A percentile compares a stretch with the other conserved stretches of the same genome.
Evolutionary conservation across 2,797 vertebrate species (phyloP).

Genomic region (Sternarchorhynchus goeldii): DNA sequence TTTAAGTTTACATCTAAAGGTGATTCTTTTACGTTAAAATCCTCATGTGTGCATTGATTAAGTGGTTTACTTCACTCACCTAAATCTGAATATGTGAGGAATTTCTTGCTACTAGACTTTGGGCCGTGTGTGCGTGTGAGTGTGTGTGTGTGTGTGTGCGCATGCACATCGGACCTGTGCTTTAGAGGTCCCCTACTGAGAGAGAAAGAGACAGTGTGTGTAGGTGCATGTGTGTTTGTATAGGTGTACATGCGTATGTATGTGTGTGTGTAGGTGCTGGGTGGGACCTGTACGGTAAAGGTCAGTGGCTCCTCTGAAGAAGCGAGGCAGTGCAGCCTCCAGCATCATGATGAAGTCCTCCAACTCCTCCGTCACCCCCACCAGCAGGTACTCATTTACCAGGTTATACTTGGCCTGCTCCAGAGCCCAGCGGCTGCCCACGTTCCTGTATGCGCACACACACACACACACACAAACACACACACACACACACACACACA

Average conservation of each 20-base stretch:
- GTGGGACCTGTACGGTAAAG: conserved; percentile 93
- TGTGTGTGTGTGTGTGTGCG: too few species aligned
- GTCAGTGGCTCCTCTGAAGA: conserved; percentile 96
- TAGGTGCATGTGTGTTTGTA: background rate
- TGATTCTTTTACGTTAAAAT: too few species aligned
- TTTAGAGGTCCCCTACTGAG: too few species aligned
- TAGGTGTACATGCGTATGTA: background rate
- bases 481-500: conserved; percentile 53
- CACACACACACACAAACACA: background rate
- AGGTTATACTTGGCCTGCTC: conserved; percentile 99
- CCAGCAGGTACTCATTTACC: conserved; percentile 97
- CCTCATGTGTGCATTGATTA: too few species aligned
- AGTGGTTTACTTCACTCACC: too few species aligned
- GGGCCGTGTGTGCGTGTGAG: too few species aligned
- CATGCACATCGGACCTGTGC: too few species aligned
- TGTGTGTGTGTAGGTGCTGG: too few species aligned
- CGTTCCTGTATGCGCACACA: conserved; percentile 86
- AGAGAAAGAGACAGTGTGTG: too few species aligned
- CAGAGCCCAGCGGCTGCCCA: conserved; percentile 98
- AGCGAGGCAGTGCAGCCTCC: conserved; percentile 96
- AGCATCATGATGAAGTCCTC: conserved; percentile 99
- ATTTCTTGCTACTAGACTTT: too few species aligned
- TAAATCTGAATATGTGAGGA: too few species aligned
- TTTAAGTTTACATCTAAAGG: too few species aligned
- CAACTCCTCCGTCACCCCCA: conserved; percentile 97